Base-by-base conservation (phyloP, 2,113 vertebrate genomes). In the Xenopus laevis region DNA sequence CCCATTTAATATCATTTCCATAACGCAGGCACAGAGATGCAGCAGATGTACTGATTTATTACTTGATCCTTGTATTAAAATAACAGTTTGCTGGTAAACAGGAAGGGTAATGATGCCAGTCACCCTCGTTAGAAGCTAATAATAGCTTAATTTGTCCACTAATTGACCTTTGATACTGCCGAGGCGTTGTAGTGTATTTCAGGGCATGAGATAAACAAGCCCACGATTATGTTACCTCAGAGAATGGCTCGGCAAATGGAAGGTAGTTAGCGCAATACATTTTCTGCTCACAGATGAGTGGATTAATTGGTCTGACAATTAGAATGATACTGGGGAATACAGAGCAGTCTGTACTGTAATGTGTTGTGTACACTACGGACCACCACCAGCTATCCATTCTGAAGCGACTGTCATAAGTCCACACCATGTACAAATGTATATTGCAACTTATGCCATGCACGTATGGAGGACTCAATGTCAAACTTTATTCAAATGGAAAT, bases 131-230 rank as follows among this genome's bases (percentile, higher is more conserved):
- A 94, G 83, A 84, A 79, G 79, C 88, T 93, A 94, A 95, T 92
- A 91, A 92, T 93, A 90, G 86, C 87, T 91, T 92, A 93, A 93
- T 91, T 88, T 92, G 90, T 92, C 89, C 90, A 90, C 86, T 93
- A 90, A 92, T 93, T 92, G 92, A 94, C 90, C 92, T 87, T 81
- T 80, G 89, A 85, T 89, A 88, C 87, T 73, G 1, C 79, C 79
- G 87, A 81, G 77, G 83, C 83, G 78, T 81, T 90, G 84, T 81
- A 90, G 89, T 86, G 50, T 87, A 84, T 83, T 88, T 82, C 82
- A 84, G 87, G 78, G 83, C 80, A 84, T 33, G 50, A 84, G 82
- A 84, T 86, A 89, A 89, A 89, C 82, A 89, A 82, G 87, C 82
- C 84, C 86, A 87, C 83, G 83, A 72, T 84, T 84, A 85, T 65